phyloP scores from a whole-genome alignment of 2,797 vertebrate genomes.

The Liparis tanakae region DNA sequence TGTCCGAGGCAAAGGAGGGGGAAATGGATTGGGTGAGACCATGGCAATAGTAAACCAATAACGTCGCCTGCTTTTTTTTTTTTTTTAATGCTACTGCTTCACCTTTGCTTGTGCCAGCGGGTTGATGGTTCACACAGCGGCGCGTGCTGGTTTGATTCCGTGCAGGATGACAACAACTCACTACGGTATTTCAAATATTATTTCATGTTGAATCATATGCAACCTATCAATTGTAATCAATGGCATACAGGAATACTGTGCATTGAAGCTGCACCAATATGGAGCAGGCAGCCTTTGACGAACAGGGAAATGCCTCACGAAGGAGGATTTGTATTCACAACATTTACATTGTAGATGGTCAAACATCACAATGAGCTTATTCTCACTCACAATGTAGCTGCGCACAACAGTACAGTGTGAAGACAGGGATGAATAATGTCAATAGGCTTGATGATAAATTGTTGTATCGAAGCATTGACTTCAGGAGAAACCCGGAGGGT shows the following conservation, averaged over 20 bases:
- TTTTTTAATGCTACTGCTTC: constrained; percentile 58
- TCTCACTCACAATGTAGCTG: constrained; percentile 12
- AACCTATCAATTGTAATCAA: constrained; percentile 25
- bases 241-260: constrained; percentile 12
- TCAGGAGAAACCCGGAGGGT: constrained; percentile 38
- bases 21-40: constrained; percentile 73
- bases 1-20: constrained; percentile 76
- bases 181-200: constrained; percentile 54
- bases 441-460: constrained; percentile 6
- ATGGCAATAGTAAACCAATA: constrained; percentile 72
- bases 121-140: constrained; percentile 69
- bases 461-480: constrained; percentile 35
- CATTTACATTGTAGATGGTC: constrained; percentile 50
- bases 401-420: constrained; percentile 24
- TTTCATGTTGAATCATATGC: constrained; percentile 42
- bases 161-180: constrained; percentile 64
- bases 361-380: constrained; percentile 24
- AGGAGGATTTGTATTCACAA: constrained; percentile 45
- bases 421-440: constrained; percentile 5
- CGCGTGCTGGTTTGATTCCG: constrained; percentile 63
- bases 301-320: constrained; percentile 26
- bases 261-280: constrained; percentile 57
- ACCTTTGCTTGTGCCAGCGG: constrained; percentile 56
- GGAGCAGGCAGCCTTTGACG: constrained; percentile 39
- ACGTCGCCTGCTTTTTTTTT: constrained; percentile 58